Conservation (phyloP, 1,140 invertebrate species). For the Euwallacea similis region DNA sequence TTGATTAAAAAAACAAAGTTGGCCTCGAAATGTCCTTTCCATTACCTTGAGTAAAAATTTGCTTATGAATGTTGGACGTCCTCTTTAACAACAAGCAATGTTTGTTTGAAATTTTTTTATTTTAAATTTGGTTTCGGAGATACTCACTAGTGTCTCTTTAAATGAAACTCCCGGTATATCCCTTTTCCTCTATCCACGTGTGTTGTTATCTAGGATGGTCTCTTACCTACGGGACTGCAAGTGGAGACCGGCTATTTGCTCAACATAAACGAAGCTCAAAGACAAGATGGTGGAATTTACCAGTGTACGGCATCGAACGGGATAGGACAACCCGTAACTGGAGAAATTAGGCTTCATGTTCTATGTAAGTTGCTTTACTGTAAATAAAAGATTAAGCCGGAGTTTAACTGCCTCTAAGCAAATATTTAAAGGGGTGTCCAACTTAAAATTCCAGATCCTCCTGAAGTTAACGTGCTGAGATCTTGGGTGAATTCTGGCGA, state of each 20-base stretch:
- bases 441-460: conserved; percentile 58
- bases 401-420: neutral
- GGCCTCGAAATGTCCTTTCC: too few relatives aligned
- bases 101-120: too few relatives aligned
- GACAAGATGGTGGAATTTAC: conserved; percentile 65
- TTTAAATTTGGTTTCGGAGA: too few relatives aligned
- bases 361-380: conserved; percentile 56
- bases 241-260: conserved; percentile 50
- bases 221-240: conserved; percentile 51
- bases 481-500: conserved; percentile 75
- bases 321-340: conserved; percentile 64
- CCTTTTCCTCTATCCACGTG: too few relatives aligned
- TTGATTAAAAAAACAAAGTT: too few relatives aligned
- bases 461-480: conserved; percentile 70
- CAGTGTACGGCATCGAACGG: conserved; percentile 67
- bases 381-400: neutral
- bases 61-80: too few relatives aligned
- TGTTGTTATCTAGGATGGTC: conserved; percentile 46
- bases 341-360: conserved; percentile 62
- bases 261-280: conserved; percentile 61
- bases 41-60: too few relatives aligned
- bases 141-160: too few relatives aligned
- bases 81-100: too few relatives aligned
- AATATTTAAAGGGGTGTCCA: neutral
- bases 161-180: too few relatives aligned